Percentiles rank a stretch among this genome's conserved stretches.
These are phyloP conservation scores for Melanotaenia pygmaea DNA, from an alignment of 2,797 vertebrate species.

Conservation along the genomic window DNA sequence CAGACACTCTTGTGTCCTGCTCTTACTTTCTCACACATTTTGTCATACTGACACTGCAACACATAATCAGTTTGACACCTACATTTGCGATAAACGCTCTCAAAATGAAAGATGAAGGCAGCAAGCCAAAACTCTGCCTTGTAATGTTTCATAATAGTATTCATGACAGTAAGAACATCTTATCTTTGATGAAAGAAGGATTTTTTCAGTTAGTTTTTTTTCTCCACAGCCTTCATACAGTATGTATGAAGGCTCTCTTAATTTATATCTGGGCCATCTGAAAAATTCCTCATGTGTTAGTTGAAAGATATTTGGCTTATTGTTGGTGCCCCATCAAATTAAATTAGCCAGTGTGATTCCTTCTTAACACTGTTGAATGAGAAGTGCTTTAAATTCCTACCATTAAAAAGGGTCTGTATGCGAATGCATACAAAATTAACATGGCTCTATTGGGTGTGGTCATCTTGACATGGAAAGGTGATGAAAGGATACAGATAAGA, in stretches of 20 bases:
- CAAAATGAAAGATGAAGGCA: constrained; percentile 18
- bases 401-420: constrained; percentile 5
- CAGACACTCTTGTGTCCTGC: constrained; percentile 41
- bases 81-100: constrained; percentile 43
- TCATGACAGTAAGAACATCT: constrained; percentile 6
- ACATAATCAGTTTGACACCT: constrained; percentile 54
- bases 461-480: constrained; percentile 36
- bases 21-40: constrained; percentile 59
- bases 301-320: constrained; percentile 16
- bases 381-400: neutral
- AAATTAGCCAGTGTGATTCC: constrained; percentile 21
- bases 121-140: constrained; percentile 18
- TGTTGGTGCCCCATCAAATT: neutral
- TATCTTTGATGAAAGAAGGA: neutral
- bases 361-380: constrained; percentile 11
- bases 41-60: constrained; percentile 27
- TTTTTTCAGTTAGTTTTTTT: neutral
- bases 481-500: constrained; percentile 65
- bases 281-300: constrained; percentile 25
- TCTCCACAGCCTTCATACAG: neutral
- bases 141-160: constrained; percentile 9
- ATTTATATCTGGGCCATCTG: constrained; percentile 10
- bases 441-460: constrained; percentile 15
- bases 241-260: neutral
- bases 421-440: constrained; percentile 11